These are phyloP conservation scores for Himalopsyche kuldschensis DNA, from an alignment of 2,888 invertebrate genomes.

Conservation along the genomic window DNA sequence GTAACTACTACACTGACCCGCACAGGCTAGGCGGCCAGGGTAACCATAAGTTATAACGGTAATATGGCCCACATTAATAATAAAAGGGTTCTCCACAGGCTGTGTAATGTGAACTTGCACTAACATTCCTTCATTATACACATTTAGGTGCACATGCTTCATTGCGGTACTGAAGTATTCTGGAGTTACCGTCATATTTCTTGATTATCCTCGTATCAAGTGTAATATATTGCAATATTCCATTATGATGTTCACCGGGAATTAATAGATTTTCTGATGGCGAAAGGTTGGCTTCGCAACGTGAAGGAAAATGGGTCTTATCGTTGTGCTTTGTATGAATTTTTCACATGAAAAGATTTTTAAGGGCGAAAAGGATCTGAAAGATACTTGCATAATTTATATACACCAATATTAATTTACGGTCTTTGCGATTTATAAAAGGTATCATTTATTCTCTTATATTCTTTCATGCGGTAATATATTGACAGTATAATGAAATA, in stretches of 20 bases:
- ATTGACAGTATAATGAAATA: no score
- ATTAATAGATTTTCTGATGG: neutral
- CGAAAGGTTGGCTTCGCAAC: no score
- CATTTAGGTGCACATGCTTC: no score
- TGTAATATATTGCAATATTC: slow-evolving; percentile 11
- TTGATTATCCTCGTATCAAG: slow-evolving; percentile 11
- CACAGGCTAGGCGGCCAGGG: neutral
- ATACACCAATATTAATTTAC: no score
- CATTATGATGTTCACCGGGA: slow-evolving; percentile 4
- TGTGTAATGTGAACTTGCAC: neutral
- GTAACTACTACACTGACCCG: neutral
- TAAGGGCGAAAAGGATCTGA: no score
- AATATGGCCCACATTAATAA: slow-evolving; percentile 10
- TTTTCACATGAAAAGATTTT: no score
- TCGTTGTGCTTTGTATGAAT: no score
- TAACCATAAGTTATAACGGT: slow-evolving; percentile 13
- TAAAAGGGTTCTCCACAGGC: slow-evolving; percentile 5
- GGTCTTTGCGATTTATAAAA: no score
- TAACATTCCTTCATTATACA: neutral
- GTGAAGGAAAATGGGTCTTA: no score
- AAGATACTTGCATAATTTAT: no score
- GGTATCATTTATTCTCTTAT: no score
- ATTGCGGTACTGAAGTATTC: neutral
- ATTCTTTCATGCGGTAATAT: no score
- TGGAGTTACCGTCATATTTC: slow-evolving; percentile 3